A percentile compares a stretch with the other conserved stretches of the same genome.
These are phyloP conservation scores for Coptodon bakossiorum DNA, from an alignment of 2,113 vertebrate genomes.

Conservation along the genomic window DNA sequence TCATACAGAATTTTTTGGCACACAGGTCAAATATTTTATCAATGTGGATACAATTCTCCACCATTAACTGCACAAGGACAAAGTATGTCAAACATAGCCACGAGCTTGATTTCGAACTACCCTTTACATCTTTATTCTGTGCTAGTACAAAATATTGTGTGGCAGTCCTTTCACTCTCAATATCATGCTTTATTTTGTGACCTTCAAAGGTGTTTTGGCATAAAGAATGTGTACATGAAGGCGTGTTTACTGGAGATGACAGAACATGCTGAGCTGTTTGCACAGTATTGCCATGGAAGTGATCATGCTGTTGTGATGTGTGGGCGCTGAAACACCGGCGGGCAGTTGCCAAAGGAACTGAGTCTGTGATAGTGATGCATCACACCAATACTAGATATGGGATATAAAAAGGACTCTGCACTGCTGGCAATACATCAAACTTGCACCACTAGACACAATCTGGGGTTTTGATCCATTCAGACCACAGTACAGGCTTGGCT, in stretches of 20 bases:
- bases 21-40: background rate
- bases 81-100: background rate
- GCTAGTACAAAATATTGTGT: background rate
- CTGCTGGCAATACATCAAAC: slow-evolving; percentile 36
- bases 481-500: background rate
- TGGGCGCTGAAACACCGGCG: slow-evolving; percentile 16
- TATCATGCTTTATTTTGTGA: background rate
- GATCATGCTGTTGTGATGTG: slow-evolving; percentile 34
- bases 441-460: background rate
- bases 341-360: slow-evolving; percentile 33
- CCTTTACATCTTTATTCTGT: background rate
- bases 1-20: background rate
- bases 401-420: slow-evolving; percentile 20
- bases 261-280: slow-evolving; percentile 7
- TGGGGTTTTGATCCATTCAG: slow-evolving; percentile 21
- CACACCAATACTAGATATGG: background rate
- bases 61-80: background rate
- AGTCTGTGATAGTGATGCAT: slow-evolving; percentile 41
- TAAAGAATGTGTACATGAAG: slow-evolving; percentile 10
- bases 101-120: background rate
- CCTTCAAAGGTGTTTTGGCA: slow-evolving; percentile 8
- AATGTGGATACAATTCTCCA: background rate
- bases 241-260: slow-evolving; percentile 25
- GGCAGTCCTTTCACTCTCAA: background rate
- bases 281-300: background rate